Evolutionary conservation across 2,888 invertebrate genomes (phyloP), one percentile per base, ranked within the genome.

Genomic region (Drosophila borealis): DNA sequence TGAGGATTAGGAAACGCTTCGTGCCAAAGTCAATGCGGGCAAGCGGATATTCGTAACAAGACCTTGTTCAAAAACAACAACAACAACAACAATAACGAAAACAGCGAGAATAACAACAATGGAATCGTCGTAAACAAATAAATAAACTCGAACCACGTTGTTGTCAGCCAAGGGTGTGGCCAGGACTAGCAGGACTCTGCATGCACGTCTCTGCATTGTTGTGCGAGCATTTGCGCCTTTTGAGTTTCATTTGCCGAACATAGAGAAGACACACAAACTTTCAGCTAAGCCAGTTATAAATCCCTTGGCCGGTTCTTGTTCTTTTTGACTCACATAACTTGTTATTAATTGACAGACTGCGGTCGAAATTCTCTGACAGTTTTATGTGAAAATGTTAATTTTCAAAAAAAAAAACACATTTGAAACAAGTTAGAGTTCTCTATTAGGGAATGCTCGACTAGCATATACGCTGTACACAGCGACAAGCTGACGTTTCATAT

Each of bases 41-140:
- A 79, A 80, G 62, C 77, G 83, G 83, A 86, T 83, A 80, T 80
- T 77, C 65, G 77, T 63, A 68, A 64, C 56, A 53, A 60, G 57
- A 68, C 41, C 48, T 57, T 21, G 48, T 59, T 33, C 33, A 19
- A 53, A 51, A 50, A 41, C 36, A 50, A 4, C 11, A 37, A 37
- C 36, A 74, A 44, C 42, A 2, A 29, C 37, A 57, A 59, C 56
- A 60, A 44, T 54, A 78, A 44, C 51, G 1, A 9, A 3, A 45
- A 45, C 10, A 46, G 37, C 6, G 0, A 68, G 46, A 13, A 21
- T 61, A 56, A 46, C 37, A 46, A 46, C 56, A 37, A 44, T 14
- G 48, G 55, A 70, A 63, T 41, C 62, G 55, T 49, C 67, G 87
- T 65, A 53, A 86, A 70, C 73, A 88, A 53, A 53, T 79, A 86